Evolutionary conservation across 1,140 invertebrate genomes (phyloP).

Genomic region (Cephus cinctus): DNA sequence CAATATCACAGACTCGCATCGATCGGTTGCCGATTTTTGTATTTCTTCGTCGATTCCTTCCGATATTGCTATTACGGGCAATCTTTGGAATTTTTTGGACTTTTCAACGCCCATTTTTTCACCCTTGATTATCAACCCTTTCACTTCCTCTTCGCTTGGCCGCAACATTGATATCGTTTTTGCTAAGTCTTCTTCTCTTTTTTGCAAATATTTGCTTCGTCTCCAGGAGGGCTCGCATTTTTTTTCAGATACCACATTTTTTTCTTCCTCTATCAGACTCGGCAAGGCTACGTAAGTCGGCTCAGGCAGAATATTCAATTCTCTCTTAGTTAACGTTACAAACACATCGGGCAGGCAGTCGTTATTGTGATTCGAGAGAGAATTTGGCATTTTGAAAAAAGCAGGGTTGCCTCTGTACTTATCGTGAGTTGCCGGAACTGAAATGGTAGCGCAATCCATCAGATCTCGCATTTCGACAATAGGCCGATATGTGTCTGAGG

Average conservation of each 20-base stretch:
- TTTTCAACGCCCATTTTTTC: not conserved
- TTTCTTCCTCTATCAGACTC: constrained; percentile 39
- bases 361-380: constrained; percentile 11
- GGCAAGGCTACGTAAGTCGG: constrained; percentile 51
- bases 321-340: constrained; percentile 9
- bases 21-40: not conserved
- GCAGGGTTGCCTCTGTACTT: constrained; percentile 35
- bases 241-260: constrained; percentile 10
- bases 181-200: constrained; percentile 14
- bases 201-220: constrained; percentile 20
- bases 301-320: constrained; percentile 23
- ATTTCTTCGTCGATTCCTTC: not conserved
- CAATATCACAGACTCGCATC: constrained; percentile 13
- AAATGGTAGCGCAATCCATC: constrained; percentile 37
- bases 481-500: constrained; percentile 30
- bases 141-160: constrained; percentile 17
- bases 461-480: constrained; percentile 31
- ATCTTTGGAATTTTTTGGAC: not conserved
- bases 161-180: constrained; percentile 18
- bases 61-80: constrained; percentile 22
- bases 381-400: constrained; percentile 28
- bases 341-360: constrained; percentile 16
- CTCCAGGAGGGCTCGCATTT: constrained; percentile 14
- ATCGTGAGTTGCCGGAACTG: constrained; percentile 29
- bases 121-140: constrained; percentile 19